Conservation (phyloP, 2,888 invertebrate genomes). For the Pterobdella sp. region DNA sequence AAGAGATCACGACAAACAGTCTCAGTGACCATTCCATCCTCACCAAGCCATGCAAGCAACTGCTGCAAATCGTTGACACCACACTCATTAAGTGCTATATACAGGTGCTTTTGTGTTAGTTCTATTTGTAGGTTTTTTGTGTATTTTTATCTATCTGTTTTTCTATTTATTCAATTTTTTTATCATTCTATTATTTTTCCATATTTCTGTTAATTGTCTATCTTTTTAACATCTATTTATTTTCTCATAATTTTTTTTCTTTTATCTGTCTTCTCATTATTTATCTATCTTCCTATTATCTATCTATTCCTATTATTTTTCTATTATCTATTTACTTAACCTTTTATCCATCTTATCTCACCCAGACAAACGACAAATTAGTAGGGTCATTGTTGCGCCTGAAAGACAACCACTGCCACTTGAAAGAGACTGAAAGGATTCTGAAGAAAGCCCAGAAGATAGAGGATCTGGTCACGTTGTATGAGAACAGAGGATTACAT, state of each 20-base stretch:
- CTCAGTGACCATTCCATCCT: constrained; percentile 51
- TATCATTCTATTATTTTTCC: background rate
- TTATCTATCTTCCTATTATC: background rate
- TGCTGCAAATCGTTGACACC: constrained; percentile 89
- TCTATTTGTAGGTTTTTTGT: background rate
- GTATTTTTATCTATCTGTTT: background rate
- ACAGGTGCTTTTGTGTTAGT: constrained; percentile 58
- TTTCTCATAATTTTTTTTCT: background rate
- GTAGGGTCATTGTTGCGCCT: constrained; percentile 81
- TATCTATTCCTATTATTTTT: background rate
- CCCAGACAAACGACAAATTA: constrained; percentile 83
- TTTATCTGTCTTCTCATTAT: background rate
- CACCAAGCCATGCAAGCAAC: constrained; percentile 58
- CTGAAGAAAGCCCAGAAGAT: constrained; percentile 77
- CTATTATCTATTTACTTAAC: background rate
- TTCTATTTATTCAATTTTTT: background rate
- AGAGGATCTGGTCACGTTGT: constrained; percentile 86
- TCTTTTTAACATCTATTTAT: background rate
- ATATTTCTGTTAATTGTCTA: background rate
- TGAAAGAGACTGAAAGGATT: constrained; percentile 85
- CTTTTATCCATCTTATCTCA: background rate
- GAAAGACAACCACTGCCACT: constrained; percentile 74
- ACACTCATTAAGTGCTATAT: constrained; percentile 92
- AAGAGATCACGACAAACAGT: constrained; percentile 45
- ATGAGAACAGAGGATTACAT: constrained; percentile 86